These are phyloP conservation scores for human (Homo sapiens) DNA, from an alignment of 2,113 vertebrate species.

Conservation along the genomic window DNA sequence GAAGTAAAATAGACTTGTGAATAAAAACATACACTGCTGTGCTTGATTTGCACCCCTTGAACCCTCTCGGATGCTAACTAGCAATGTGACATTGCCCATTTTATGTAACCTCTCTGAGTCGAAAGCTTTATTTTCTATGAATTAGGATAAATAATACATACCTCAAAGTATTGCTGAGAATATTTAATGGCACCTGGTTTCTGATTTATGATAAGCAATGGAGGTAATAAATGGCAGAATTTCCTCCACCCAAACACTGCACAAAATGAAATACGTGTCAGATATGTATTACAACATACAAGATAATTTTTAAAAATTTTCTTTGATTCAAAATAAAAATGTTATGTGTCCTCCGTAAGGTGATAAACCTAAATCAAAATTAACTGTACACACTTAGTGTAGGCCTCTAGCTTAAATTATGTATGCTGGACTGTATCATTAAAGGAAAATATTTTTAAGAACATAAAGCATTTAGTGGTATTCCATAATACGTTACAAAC, in stretches of 20 bases:
- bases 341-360: constrained; percentile 2
- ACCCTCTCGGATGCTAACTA: not conserved
- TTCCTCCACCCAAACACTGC: rapidly evolving
- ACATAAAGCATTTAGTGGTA: constrained; percentile 64
- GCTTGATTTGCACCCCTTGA: not conserved
- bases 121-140: constrained; percentile 31
- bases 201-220: not conserved
- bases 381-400: constrained; percentile 70
- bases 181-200: not conserved
- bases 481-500: constrained; percentile 72
- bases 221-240: not conserved
- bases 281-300: not conserved
- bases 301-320: not conserved
- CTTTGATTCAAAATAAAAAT: constrained; percentile 74
- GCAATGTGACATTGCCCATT: not conserved
- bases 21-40: not conserved
- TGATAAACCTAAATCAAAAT: constrained; percentile 78
- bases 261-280: constrained; percentile 10
- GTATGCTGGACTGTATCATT: constrained; percentile 42
- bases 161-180: not conserved
- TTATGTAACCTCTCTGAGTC: not conserved
- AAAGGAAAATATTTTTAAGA: constrained; percentile 69
- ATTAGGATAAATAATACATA: not conserved
- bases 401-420: constrained; percentile 75
- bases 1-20: not conserved